Base-by-base conservation (phyloP, 2,888 invertebrate genomes). In the Listrodromus nycthemerus region DNA sequence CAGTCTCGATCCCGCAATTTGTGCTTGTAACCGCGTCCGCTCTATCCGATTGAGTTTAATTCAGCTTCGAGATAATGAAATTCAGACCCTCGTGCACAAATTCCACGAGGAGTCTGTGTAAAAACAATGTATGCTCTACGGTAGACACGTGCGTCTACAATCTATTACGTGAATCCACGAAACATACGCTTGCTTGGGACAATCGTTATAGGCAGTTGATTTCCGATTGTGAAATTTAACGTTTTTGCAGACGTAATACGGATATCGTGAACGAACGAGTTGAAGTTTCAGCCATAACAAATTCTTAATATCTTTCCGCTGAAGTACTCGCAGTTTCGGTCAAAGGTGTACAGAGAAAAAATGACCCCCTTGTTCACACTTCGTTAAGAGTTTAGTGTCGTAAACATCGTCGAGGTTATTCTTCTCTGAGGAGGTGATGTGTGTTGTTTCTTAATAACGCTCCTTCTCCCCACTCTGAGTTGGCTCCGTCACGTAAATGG, bases 381-480 rank as follows among this genome's bases (percentile, higher is more conserved):
- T 79, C 55, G 74, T 83, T 70, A 65, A 79, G 74, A 65, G 78
- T 79, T 55, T 33, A 69, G 63, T 55, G 50, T 52, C 69, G 66
- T 45, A 55, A 58, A 66, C 41, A 73, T 82, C 58, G 24, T 41
- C 37, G 21, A n/a, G 27, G n/a, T 55, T 33, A 27, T 52, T 55
- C 30, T 33, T 61, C 30, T 76, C 55, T n/a, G 33, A 21, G 8
- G 63, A 69, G 24, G 30, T 45, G 67, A 74, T 79, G 27, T 65
- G 27, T 65, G 52, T 74, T 65, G 69, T 70, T 55, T 73, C 50
- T 50, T 73, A 73, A 73, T 76, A 27, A 41, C 24, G 45, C 50
- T 30, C 58, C 52, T 65, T 24, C 10, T 41, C 52, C 13, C 63
- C 41, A 10, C 4, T 63, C 7, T 41, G 10, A 24, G 41, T 30